These are phyloP conservation scores for Anguilla rostrata DNA, from an alignment of 2,113 vertebrate species.

Conservation along the genomic window DNA sequence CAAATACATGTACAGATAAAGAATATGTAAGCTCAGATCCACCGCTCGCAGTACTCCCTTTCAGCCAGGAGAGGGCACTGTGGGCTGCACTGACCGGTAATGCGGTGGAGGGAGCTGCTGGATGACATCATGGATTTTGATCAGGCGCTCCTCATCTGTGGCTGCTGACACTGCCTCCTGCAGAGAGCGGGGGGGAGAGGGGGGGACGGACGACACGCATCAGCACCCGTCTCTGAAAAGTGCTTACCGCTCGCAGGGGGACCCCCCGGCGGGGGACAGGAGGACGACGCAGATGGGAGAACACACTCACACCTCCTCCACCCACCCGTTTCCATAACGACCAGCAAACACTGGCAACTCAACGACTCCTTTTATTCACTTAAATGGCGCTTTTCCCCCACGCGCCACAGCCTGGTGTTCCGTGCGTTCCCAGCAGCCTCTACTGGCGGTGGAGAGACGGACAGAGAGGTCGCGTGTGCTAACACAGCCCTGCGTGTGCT, in stretches of 20 bases:
- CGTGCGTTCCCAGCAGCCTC: background rate
- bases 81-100: conserved; percentile 80
- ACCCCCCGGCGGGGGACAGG: background rate
- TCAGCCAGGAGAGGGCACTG: conserved; percentile 49
- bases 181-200: conserved; percentile 20
- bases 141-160: conserved; percentile 91
- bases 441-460: background rate
- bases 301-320: conserved; percentile 15
- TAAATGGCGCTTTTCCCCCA: background rate
- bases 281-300: background rate
- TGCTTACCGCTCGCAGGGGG: conserved; percentile 16
- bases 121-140: conserved; percentile 97
- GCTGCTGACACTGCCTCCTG: conserved; percentile 97
- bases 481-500: background rate
- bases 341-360: conserved; percentile 56
- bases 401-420: background rate
- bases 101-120: conserved; percentile 96
- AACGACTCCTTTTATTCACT: conserved; percentile 29
- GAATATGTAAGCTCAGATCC: background rate
- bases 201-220: background rate
- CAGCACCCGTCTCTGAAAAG: conserved; percentile 14
- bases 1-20: background rate
- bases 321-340: conserved; percentile 55
- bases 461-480: background rate
- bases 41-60: background rate